Conservation (phyloP, 1,140 invertebrate species). For the Eumeta japonica region DNA sequence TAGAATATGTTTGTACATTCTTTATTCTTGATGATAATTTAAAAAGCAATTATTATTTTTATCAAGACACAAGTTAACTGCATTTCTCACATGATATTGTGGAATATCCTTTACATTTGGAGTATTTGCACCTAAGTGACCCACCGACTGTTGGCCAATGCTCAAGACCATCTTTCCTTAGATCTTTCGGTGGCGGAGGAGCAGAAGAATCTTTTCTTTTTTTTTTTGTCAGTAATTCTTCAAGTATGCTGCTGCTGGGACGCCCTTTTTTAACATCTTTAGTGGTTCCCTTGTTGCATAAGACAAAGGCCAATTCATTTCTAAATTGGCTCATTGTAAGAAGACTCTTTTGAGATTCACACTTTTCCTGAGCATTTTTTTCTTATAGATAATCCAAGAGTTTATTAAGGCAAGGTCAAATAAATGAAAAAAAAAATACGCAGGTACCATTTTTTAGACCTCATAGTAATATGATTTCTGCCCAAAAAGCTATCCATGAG, state of each 20-base stretch:
- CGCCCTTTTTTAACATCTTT: conserved; percentile 30
- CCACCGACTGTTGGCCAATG: conserved; percentile 25
- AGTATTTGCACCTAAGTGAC: conserved; percentile 19
- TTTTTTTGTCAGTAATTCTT: conserved; percentile 20
- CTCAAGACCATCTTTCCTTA: conserved; percentile 19
- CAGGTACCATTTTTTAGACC: conserved; percentile 29
- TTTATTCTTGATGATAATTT: conserved; percentile 25
- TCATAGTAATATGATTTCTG: conserved; percentile 32
- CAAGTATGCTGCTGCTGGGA: conserved; percentile 20
- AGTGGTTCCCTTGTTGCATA: conserved; percentile 24
- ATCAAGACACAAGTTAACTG: too few species aligned
- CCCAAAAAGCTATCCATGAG: conserved; percentile 47
- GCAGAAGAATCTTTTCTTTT: conserved; percentile 20
- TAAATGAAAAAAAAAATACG: conserved; percentile 23
- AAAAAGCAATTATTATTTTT: too few species aligned
- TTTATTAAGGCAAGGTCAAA: conserved; percentile 11
- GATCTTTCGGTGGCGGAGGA: conserved; percentile 21
- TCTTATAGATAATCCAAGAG: conserved; percentile 22
- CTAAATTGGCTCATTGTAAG: conserved; percentile 28
- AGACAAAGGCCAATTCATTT: conserved; percentile 28
- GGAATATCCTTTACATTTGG: conserved; percentile 25
- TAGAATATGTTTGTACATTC: conserved; percentile 3
- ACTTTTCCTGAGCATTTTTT: conserved; percentile 26
- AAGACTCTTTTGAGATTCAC: conserved; percentile 19
- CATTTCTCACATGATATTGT: conserved; percentile 22